Evolutionary conservation across 1,140 invertebrate species (phyloP), one percentile per base, ranked within the genome.

Genomic region (Zaprionus vittiger): DNA sequence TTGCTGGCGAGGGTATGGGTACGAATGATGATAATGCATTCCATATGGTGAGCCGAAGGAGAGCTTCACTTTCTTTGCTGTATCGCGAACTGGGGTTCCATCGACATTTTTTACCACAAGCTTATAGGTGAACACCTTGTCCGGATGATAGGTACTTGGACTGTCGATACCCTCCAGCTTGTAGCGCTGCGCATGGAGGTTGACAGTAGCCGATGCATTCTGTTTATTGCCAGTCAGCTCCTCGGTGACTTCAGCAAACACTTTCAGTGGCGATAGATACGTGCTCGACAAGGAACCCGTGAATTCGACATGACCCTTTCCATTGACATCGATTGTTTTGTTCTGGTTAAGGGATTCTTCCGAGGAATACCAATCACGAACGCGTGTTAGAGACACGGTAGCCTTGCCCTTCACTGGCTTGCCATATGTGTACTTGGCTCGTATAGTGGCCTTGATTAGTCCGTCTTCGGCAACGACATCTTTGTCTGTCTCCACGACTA

Each of bases 391-490:
- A 1, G 95, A 95, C 20, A 96, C 92, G 0, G 95, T 95, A 1
- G 95, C 95, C 92, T 96, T 95, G 20, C 96, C 96, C 92, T 95
- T 95, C 0, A 98, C 96, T 34, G 96, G 95, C 83, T 96, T 96
- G 2, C 97, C 97, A 92, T 97, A 92, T 0, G 92, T 93, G 47
- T 93, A 93, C 56, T 96, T 97, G 11, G 98, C 97, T 47, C 96
- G 95, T 12, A 99, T 94, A 24, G 96, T 96, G 7, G 96, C 96
- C 14, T 94, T 94, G 31, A 99, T 94, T 56, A 95, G 95, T 24
- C 96, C 95, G 65, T 98, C 96, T 66, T 95, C 96, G 86, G 97
- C 96, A 2, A 96, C 96, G 0, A 96, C 94, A 93, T 98, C 97
- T 71, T 96, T 94, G 2, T 97, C 96, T 1, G 97, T 95, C 59